phyloP scores from a whole-genome alignment of 2,888 invertebrate genomes.

The Idaea biselata region DNA sequence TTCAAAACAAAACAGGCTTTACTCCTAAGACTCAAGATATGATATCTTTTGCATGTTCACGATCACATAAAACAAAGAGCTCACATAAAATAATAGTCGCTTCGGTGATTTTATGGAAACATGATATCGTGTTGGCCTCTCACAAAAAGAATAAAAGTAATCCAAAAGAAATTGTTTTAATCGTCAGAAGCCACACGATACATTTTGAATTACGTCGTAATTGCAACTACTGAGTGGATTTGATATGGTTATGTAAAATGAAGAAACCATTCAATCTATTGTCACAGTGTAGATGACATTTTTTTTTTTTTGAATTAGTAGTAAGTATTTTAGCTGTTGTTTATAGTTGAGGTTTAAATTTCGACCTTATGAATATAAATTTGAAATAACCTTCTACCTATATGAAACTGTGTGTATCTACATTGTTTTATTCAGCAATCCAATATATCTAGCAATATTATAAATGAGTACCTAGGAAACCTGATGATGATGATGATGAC shows the following conservation, averaged over 20 bases:
- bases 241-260: constrained; percentile 17
- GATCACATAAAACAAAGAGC: constrained; percentile 54
- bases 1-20: constrained; percentile 29
- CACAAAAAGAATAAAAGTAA: constrained; percentile 73
- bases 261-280: background rate
- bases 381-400: background rate
- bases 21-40: constrained; percentile 27
- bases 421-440: too few species aligned
- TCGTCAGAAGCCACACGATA: constrained; percentile 69
- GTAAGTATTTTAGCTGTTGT: too few species aligned
- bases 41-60: constrained; percentile 22
- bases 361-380: background rate
- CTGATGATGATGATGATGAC: too few species aligned
- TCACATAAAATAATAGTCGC: constrained; percentile 69
- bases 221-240: constrained; percentile 12
- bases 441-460: too few species aligned
- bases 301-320: too few species aligned
- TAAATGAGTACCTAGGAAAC: too few species aligned
- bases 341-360: background rate
- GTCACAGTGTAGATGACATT: background rate
- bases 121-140: constrained; percentile 76
- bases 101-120: constrained; percentile 79
- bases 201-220: constrained; percentile 25
- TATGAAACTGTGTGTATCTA: too few species aligned
- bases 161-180: constrained; percentile 78